Evolutionary conservation across 2,113 vertebrate species (phyloP), one percentile per base, ranked within the genome.

Genomic region (Fulmarus glacialis): DNA sequence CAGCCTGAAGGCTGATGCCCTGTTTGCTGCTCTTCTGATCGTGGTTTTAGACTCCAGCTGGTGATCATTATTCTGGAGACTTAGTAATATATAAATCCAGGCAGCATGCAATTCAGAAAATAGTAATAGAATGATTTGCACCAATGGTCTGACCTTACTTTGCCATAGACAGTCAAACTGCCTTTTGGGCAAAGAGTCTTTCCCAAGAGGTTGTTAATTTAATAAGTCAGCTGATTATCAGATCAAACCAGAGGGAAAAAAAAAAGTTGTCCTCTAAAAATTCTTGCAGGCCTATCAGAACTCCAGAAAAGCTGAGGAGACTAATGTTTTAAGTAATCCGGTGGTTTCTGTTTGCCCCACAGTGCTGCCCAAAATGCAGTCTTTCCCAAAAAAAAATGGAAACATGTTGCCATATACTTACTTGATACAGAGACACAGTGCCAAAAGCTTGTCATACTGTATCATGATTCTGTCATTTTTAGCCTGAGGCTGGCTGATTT

Each of bases 371-470:
- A 70, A 80, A 85, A 68, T 43, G 3, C 7, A 85, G 9, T 5
- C 17, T 59, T 87, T 93, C n/a, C 20, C 20, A 16, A 62, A 53
- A 81, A 91, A 29, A 74, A 14, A 32, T 62, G 66, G 74, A 94
- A 97, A 89, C 79, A 87, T 68, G 80, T 81, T 95, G 89, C 71
- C 59, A 42, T 89, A 95, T 62, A 64, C 36, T 75, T 83, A 67
- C 83, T 93, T 78, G 59, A 81, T 95, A 53, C 36, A 79, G 60
- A 60, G 23, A 77, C 29, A 43, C 24, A n/a, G 73, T 89, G 96
- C 87, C 96, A 98, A 93, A 81, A 92, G 38, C 74, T 93, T 96
- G 95, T 92, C 95, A 95, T 67, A 91, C 23, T 55, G 58, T 73
- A 87, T 86, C 81, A 91, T 87, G 87, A 84, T 91, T 94, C 79